Percentiles rank a stretch among this genome's conserved stretches.
Evolutionary conservation across 2,888 invertebrate genomes (phyloP).

Genomic region (Agonopterix subpropinquella): DNA sequence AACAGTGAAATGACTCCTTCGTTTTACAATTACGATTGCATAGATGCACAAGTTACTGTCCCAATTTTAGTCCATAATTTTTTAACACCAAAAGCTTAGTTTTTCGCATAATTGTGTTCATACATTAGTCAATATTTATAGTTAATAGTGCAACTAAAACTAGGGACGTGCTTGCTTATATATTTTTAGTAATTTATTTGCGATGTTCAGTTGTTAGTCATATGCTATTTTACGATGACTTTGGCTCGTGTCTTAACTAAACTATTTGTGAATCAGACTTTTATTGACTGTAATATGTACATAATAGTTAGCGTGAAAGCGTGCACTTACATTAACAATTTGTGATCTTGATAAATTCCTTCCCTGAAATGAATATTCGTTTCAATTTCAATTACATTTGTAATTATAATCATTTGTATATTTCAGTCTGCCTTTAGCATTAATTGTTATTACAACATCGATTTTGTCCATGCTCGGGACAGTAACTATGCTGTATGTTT

Average conservation of each 20-base stretch:
- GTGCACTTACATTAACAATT: conserved; percentile 62
- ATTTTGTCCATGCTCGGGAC: conserved; percentile 64
- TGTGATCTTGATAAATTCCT: conserved; percentile 59
- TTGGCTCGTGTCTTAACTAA: too few relatives aligned
- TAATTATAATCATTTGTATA: conserved; percentile 2
- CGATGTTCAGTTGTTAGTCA: too few relatives aligned
- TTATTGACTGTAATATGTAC: too few relatives aligned
- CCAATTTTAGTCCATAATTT: neutral
- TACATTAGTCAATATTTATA: too few relatives aligned
- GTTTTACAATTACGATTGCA: neutral
- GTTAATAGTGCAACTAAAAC: too few relatives aligned
- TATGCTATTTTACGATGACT: too few relatives aligned
- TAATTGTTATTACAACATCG: conserved; percentile 60
- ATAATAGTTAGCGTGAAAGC: conserved; percentile 37
- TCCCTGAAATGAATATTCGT: conserved; percentile 63
- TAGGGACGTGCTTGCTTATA: too few relatives aligned
- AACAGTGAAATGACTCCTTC: neutral
- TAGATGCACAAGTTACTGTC: neutral
- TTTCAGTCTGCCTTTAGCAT: conserved; percentile 37
- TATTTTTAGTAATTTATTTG: too few relatives aligned
- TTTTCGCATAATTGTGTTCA: too few relatives aligned
- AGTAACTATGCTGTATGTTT: conserved; percentile 45
- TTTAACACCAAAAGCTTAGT: conserved; percentile 35
- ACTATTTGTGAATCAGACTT: too few relatives aligned
- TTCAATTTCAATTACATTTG: conserved; percentile 28